Base-by-base conservation (phyloP, 2,888 invertebrate genomes). In the Carcina quercana region DNA sequence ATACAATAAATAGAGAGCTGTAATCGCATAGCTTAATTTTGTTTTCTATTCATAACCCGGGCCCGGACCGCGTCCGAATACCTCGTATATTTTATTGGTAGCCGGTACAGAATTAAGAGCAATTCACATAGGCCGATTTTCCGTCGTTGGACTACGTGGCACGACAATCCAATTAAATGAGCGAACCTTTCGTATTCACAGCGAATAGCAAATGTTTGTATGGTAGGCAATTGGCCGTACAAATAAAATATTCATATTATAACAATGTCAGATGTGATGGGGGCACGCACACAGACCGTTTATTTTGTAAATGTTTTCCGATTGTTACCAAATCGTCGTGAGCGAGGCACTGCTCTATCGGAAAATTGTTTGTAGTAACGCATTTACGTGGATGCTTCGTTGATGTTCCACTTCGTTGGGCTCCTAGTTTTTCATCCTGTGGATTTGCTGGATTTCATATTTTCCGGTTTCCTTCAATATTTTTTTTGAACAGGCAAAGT, bases 131-230 rank as follows among this genome's bases (percentile, higher is more conserved):
- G 66, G 52, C 50, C 66, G 63, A 68, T 74, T 72, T 68, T 57
- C 60, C 50, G 59, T 59, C 64, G 62, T 47, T 49, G 53, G 50
- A 43, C 51, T 53, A 60, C 64, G 62, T 63, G 66, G 55, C 53
- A 64, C 66, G 69, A 72, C 66, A 76, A 74, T 74, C 71, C 71
- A 74, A 72, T 76, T 78, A 76, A n/a, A 73, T 75, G 73, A 75
- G 69, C 70, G 74, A 72, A 73, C 70, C 72, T 76, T 73, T 70
- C 64, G 69, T 57, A 73, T 67, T 66, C 73, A 64, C 65, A 51
- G 65, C 67, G 76, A 76, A 79, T 78, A 73, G 69, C 59, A 75
- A 79, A 75, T 71, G 62, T 73, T 72, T 68, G 59, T 53, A 46
- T 59, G 58, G 45, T 56, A 61, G 53, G 59, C 63, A 69, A 71